phyloP scores from a whole-genome alignment of 2,888 invertebrate genomes.

The Tubulanus polymorphus region DNA sequence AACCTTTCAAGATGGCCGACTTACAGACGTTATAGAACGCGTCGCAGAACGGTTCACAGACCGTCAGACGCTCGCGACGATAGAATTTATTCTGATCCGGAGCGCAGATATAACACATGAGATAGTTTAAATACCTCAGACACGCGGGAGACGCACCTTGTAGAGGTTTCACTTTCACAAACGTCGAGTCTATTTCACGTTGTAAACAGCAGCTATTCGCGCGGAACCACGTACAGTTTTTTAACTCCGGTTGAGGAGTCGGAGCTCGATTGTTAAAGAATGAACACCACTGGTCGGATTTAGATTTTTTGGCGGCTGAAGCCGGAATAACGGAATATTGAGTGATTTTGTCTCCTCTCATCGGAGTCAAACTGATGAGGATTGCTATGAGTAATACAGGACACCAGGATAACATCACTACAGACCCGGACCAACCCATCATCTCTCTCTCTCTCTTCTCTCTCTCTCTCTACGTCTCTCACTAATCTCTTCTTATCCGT shows the following conservation, averaged over 20 bases:
- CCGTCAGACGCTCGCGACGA: slow-evolving; percentile 44
- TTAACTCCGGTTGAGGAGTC: slow-evolving; percentile 44
- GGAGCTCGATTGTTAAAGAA: slow-evolving; percentile 53
- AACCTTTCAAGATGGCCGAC: slow-evolving; percentile 50
- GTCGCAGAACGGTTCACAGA: slow-evolving; percentile 52
- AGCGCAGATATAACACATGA: slow-evolving; percentile 54
- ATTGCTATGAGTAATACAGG: too few species aligned
- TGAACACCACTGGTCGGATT: slow-evolving; percentile 47
- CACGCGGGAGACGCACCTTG: slow-evolving; percentile 50
- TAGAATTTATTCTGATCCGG: slow-evolving; percentile 51
- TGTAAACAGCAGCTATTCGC: slow-evolving; percentile 52
- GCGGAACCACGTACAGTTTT: slow-evolving; percentile 54
- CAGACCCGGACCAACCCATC: too few species aligned
- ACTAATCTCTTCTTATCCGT: too few species aligned
- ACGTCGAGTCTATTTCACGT: slow-evolving; percentile 51
- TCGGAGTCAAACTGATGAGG: too few species aligned
- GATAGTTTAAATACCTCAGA: slow-evolving; percentile 50
- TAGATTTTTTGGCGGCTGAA: neutral
- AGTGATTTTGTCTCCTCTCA: too few species aligned
- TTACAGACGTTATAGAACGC: slow-evolving; percentile 47
- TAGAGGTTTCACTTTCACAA: slow-evolving; percentile 51
- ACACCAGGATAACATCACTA: too few species aligned
- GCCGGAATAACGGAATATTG: too few species aligned
- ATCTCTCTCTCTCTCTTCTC: too few species aligned
- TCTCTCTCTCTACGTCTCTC: too few species aligned